These are phyloP conservation scores for Mastomys coucha DNA, from an alignment of 2,113 vertebrate species.

Conservation along the genomic window DNA sequence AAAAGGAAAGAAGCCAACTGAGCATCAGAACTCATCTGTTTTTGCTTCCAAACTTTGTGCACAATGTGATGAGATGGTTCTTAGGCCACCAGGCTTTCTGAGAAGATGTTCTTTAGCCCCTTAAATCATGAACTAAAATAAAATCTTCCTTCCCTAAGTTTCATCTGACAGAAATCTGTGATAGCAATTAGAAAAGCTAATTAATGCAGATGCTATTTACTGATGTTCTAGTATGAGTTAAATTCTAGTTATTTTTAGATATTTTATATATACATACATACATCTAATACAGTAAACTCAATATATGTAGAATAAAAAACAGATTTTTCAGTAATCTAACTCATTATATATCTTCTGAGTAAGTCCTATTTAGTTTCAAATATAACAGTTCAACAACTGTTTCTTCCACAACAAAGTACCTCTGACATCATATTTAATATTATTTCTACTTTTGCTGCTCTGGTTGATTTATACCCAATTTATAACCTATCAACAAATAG, in stretches of 20 bases:
- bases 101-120: neutral
- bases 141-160: too few species aligned
- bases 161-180: neutral
- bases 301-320: constrained; percentile 31
- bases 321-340: neutral
- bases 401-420: neutral
- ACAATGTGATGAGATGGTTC: neutral
- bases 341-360: neutral
- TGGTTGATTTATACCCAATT: neutral
- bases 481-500: neutral
- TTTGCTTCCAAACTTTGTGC: neutral
- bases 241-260: neutral
- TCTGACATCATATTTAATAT: neutral
- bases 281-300: neutral
- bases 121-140: neutral
- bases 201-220: neutral
- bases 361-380: neutral
- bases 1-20: neutral
- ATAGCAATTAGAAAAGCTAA: neutral
- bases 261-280: neutral
- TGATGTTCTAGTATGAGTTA: neutral
- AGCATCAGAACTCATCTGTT: neutral
- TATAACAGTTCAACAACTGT: neutral
- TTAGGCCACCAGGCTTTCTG: neutral
- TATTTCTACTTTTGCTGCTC: neutral